These are phyloP conservation scores for Muscidifurax raptorellus DNA, from an alignment of 1,140 invertebrate species.

Conservation along the genomic window DNA sequence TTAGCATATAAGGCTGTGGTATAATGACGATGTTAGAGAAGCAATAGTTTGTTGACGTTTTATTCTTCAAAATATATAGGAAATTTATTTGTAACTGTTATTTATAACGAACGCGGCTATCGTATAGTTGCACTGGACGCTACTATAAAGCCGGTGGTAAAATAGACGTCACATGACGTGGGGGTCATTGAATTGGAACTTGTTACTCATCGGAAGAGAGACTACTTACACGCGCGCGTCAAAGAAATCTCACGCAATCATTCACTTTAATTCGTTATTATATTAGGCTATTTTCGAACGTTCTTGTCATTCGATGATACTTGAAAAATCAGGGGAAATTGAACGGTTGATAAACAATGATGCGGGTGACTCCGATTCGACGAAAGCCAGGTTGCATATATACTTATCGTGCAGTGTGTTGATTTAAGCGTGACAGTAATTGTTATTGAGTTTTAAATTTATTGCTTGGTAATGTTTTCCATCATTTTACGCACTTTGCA, in stretches of 20 bases:
- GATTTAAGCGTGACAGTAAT: neutral
- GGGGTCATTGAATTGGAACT: constrained; percentile 50
- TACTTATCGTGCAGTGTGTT: neutral
- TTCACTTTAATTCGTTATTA: neutral
- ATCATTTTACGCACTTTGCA: neutral
- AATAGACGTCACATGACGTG: constrained; percentile 57
- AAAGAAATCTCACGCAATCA: constrained; percentile 12
- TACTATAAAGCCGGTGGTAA: neutral
- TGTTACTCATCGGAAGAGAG: constrained; percentile 2
- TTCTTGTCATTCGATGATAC: neutral
- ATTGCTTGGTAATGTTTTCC: neutral
- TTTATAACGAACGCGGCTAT: too few species aligned
- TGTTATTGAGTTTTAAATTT: neutral
- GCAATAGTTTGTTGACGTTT: too few species aligned
- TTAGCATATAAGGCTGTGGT: too few species aligned
- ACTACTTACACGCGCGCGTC: neutral
- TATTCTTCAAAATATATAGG: too few species aligned
- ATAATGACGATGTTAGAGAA: too few species aligned
- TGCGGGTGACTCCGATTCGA: too few species aligned
- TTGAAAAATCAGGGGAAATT: neutral
- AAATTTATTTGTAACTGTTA: too few species aligned
- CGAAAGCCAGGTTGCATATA: too few species aligned
- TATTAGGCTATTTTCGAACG: constrained; percentile 1
- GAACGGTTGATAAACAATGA: too few species aligned
- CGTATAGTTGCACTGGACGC: neutral